Base-by-base conservation (phyloP, 2,113 vertebrate genomes). In the Choloepus hoffmanni region DNA sequence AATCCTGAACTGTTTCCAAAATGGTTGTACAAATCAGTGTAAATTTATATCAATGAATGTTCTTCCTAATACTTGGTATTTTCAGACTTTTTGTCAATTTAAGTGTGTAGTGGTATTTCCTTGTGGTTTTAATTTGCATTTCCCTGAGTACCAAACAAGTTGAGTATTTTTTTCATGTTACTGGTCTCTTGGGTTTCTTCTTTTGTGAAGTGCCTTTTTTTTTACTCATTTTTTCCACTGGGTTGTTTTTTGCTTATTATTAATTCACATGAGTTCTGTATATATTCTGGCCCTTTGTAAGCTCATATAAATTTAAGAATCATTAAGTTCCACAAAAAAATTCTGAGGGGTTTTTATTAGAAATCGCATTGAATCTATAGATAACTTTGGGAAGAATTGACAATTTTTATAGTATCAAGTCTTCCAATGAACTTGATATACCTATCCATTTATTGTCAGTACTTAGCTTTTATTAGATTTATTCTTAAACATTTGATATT, bases 401-500 rank as follows among this genome's bases (percentile, higher is more conserved):
- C 45, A 68, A 40, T 93, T 15, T 83, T 82, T 28, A 12, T 65
- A 72, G 72, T 77, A 89, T 16, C 21, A 62, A 82, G 24, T 85
- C 70, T 92, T 70, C 43, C 21, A 85, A 53, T 55, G 43, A 92
- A 89, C 12, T 81, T 24, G 23, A 33, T 36, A 18, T 45, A 70
- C 74, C 26, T 50, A 40, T 85, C 30, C 58, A 92, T 62, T 89
- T 81, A 68, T 40, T 82, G 2, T 55, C 16, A 76, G 94, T 68
- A 92, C 3, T 89, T 67, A 92, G 33, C 19, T 89, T 92, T 68
- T 60, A 85, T 68, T 85, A 90, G n/a, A 68, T 87, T 90, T 86
- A 90, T 91, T 94, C 18, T 24, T 45, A 94, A n/a, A 60, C 60
- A 84, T 79, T 91, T 90, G 70, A 21, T 50, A 91, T 79, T 93